Evolutionary conservation across 2,113 vertebrate species (phyloP).

Genomic region (Panurus biarmicus): DNA sequence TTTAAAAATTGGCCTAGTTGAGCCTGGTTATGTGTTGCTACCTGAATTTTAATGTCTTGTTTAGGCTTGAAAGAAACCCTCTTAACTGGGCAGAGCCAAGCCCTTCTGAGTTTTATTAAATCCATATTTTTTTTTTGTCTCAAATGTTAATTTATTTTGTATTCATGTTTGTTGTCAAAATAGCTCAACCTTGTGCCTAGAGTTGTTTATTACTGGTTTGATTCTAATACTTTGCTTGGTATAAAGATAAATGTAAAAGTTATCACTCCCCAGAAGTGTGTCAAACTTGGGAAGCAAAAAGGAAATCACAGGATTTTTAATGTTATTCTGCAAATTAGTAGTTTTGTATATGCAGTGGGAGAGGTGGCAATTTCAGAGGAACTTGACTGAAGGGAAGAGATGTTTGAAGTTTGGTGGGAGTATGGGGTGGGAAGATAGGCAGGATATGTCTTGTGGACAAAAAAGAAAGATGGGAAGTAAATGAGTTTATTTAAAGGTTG

Average conservation of each 20-base stretch:
- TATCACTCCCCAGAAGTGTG: not conserved
- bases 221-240: not conserved
- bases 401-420: constrained; percentile 35
- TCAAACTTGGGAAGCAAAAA: not conserved
- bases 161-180: not conserved
- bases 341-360: not conserved
- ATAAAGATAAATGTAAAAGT: not conserved
- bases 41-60: not conserved
- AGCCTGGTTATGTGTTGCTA: not conserved
- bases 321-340: not conserved
- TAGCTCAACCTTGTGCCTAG: not conserved
- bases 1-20: not conserved
- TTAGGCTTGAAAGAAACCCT: not conserved
- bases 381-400: constrained; percentile 22
- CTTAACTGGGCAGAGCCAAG: not conserved
- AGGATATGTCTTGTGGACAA: not conserved
- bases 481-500: constrained; percentile 7
- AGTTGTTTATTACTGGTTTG: not conserved
- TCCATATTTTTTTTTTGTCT: not conserved
- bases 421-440: constrained; percentile 33
- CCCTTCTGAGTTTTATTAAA: not conserved
- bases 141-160: not conserved
- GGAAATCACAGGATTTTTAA: constrained; percentile 9
- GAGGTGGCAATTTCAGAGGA: constrained; percentile 25
- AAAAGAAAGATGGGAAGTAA: not conserved